Conservation (phyloP, 2,888 invertebrate species). For the Deroplatys truncata region DNA sequence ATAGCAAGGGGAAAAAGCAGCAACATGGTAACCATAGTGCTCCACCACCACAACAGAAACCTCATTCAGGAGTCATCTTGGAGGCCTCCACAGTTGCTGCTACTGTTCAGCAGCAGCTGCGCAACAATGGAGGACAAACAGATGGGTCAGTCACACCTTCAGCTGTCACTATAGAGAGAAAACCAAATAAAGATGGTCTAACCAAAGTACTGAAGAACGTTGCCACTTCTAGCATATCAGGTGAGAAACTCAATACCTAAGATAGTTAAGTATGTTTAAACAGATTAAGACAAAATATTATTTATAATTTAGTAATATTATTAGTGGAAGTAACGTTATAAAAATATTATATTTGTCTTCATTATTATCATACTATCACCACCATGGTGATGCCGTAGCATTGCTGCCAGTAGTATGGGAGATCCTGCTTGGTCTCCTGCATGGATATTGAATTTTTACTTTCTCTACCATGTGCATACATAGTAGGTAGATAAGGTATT, state of each 20-base stretch:
- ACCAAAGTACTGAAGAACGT: slow-evolving; percentile 54
- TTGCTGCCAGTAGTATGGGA: too few relatives aligned
- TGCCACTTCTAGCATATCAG: slow-evolving; percentile 56
- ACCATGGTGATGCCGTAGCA: too few relatives aligned
- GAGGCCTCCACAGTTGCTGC: slow-evolving; percentile 43
- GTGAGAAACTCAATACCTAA: slow-evolving; percentile 39
- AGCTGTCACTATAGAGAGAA: slow-evolving; percentile 33
- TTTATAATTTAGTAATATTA: too few relatives aligned
- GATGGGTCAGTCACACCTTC: slow-evolving; percentile 38
- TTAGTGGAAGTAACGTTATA: too few relatives aligned
- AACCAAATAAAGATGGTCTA: slow-evolving; percentile 33
- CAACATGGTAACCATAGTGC: slow-evolving; percentile 34
- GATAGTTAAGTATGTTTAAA: background rate
- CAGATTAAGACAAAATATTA: too few relatives aligned
- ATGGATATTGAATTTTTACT: too few relatives aligned
- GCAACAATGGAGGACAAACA: slow-evolving; percentile 14
- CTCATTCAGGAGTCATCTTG: slow-evolving; percentile 43
- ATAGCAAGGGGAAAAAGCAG: slow-evolving; percentile 36
- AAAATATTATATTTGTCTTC: too few relatives aligned
- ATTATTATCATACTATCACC: too few relatives aligned
- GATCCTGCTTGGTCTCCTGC: too few relatives aligned
- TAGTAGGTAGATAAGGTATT: too few relatives aligned
- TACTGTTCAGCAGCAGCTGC: slow-evolving; percentile 16
- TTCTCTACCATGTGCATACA: too few relatives aligned
- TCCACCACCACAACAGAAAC: slow-evolving; percentile 36